phyloP scores from a whole-genome alignment of 2,888 invertebrate species.

The Temnothorax rugatulus region DNA sequence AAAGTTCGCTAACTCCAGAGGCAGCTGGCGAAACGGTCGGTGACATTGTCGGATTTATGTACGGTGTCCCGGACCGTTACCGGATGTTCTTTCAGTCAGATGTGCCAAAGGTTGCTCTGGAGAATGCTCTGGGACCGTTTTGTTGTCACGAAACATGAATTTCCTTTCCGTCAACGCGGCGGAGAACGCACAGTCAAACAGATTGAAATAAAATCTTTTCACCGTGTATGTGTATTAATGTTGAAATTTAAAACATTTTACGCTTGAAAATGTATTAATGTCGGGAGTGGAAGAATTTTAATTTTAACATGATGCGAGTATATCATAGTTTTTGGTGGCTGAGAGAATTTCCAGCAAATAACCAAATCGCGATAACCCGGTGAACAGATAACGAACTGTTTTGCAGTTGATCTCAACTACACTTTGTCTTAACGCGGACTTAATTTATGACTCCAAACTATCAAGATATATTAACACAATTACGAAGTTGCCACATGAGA shows the following conservation, averaged over 20 bases:
- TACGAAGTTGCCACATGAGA: background rate
- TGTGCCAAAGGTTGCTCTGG: background rate
- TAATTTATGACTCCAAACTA: background rate
- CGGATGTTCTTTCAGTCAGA: conserved; percentile 39
- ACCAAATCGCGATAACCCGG: background rate
- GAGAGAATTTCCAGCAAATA: background rate
- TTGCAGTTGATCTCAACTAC: conserved; percentile 6
- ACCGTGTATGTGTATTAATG: background rate
- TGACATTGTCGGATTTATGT: conserved; percentile 45
- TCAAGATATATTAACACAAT: background rate
- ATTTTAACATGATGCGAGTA: background rate
- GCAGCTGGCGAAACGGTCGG: conserved; percentile 50
- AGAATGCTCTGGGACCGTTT: background rate
- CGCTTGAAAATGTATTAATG: background rate
- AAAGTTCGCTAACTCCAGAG: conserved; percentile 25
- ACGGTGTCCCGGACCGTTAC: conserved; percentile 25
- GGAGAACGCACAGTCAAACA: background rate
- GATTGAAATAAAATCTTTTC: background rate
- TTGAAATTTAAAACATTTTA: background rate
- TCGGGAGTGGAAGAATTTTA: background rate
- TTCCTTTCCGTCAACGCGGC: conserved; percentile 14
- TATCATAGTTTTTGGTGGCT: background rate
- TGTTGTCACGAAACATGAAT: background rate
- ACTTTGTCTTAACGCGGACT: background rate
- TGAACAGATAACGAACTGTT: background rate